Evolutionary conservation across 2,113 vertebrate species (phyloP).

Genomic region (Carettochelys insculpta): DNA sequence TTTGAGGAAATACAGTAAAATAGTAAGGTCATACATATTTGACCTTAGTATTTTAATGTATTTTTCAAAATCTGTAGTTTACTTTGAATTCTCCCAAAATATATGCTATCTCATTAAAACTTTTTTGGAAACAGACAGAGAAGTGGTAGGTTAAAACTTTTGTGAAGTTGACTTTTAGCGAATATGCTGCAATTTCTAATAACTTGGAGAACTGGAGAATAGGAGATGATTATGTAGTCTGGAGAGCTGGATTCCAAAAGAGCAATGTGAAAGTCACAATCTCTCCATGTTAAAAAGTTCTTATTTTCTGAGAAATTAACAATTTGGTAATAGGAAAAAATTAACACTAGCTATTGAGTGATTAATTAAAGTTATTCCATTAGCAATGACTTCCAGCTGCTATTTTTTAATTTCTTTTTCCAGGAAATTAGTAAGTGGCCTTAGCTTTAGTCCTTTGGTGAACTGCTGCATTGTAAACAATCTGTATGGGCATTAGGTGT

Average conservation of each 20-base stretch:
- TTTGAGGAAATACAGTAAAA: too few species aligned
- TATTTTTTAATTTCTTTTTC: too few species aligned
- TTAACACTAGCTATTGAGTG: neutral
- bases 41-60: neutral
- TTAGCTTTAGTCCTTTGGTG: neutral
- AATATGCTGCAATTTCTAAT: neutral
- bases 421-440: neutral
- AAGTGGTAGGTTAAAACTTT: neutral
- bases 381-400: neutral
- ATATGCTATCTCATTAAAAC: neutral
- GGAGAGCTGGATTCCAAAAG: neutral
- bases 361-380: neutral
- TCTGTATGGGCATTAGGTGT: neutral
- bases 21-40: neutral
- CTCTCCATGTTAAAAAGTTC: neutral
- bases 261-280: neutral
- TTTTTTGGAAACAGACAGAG: neutral
- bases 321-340: neutral
- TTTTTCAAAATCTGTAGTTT: neutral
- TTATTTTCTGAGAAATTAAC: neutral
- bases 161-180: neutral
- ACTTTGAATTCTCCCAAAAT: neutral
- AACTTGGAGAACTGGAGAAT: neutral
- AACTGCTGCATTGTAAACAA: neutral
- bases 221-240: neutral